phyloP scores from a whole-genome alignment of 2,888 invertebrate species.

The Ethmia dodecea region DNA sequence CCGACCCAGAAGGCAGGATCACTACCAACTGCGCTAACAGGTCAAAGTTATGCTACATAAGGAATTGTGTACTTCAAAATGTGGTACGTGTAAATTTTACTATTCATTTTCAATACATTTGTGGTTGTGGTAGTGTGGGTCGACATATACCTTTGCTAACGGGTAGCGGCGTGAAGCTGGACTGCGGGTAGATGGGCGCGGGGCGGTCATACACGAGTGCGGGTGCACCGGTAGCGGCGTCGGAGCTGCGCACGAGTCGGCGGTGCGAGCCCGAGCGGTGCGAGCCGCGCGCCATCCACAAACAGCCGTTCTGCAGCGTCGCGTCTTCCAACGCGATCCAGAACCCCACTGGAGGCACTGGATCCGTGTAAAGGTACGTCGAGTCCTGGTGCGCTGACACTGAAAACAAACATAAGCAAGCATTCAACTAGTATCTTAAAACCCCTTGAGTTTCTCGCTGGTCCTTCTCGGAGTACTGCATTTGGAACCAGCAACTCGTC shows the following conservation, averaged over 20 bases:
- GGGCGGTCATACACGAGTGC: slow-evolving; percentile 83
- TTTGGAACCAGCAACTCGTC: too few species aligned
- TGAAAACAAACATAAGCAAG: slow-evolving; percentile 60
- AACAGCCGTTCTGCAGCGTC: slow-evolving; percentile 94
- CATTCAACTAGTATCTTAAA: too few species aligned
- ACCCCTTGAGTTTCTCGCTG: too few species aligned
- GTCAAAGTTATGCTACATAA: too few species aligned
- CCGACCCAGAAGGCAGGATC: too few species aligned
- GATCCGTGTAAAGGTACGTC: slow-evolving; percentile 91
- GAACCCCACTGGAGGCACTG: slow-evolving; percentile 88
- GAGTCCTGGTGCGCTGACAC: slow-evolving; percentile 92
- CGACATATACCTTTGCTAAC: slow-evolving; percentile 89
- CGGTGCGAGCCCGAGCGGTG: slow-evolving; percentile 90
- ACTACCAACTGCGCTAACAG: too few species aligned
- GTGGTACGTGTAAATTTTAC: too few species aligned
- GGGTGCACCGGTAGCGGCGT: slow-evolving; percentile 73
- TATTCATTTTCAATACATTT: too few species aligned
- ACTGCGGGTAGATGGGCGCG: slow-evolving; percentile 82
- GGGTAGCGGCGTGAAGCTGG: slow-evolving; percentile 86
- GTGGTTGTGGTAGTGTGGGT: too few species aligned
- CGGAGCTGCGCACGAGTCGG: slow-evolving; percentile 83
- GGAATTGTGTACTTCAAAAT: too few species aligned
- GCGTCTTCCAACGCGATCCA: slow-evolving; percentile 99
- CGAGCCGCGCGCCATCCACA: slow-evolving; percentile 94
- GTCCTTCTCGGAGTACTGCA: too few species aligned